Evolutionary conservation across 2,797 vertebrate species (phyloP).

Genomic region (Microctenopoma stevenorrisi): DNA sequence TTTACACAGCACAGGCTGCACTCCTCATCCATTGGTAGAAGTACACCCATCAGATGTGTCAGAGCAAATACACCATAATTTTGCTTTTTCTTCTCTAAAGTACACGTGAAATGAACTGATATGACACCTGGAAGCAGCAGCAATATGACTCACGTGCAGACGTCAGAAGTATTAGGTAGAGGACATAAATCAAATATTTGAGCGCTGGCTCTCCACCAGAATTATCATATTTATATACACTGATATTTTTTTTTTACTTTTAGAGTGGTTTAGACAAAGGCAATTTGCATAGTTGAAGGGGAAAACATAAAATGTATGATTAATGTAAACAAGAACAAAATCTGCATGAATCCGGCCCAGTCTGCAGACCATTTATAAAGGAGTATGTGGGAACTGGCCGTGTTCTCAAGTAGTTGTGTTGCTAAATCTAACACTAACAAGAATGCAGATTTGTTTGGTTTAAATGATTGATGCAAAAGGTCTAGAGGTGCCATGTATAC

Average conservation of each 20-base stretch:
- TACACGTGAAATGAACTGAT: background rate
- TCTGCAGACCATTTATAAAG: slow-evolving; percentile 20
- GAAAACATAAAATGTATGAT: slow-evolving; percentile 26
- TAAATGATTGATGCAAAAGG: slow-evolving; percentile 23
- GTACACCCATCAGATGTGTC: slow-evolving; percentile 2
- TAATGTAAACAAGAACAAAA: slow-evolving; percentile 15
- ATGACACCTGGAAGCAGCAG: background rate
- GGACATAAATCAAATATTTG: slow-evolving; percentile 2
- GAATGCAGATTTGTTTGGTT: slow-evolving; percentile 27
- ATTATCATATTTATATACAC: slow-evolving; percentile 26
- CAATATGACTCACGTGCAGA: background rate
- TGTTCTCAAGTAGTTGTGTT: slow-evolving; percentile 26
- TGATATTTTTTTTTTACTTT: slow-evolving; percentile 21
- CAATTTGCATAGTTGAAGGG: slow-evolving; percentile 15
- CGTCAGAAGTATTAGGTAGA: background rate
- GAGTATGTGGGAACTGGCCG: slow-evolving; percentile 1
- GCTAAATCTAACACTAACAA: slow-evolving; percentile 6
- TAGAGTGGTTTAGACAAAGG: slow-evolving; percentile 16
- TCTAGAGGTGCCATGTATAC: slow-evolving; percentile 31
- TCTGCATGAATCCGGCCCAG: background rate
- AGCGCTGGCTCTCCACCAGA: background rate
- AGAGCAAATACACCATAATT: background rate
- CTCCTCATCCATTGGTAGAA: too few relatives aligned
- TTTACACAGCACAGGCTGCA: slow-evolving; percentile 1
- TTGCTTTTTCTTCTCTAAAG: background rate